Evolutionary conservation across 2,113 vertebrate genomes (phyloP).

Genomic region (Petromus typicus): DNA sequence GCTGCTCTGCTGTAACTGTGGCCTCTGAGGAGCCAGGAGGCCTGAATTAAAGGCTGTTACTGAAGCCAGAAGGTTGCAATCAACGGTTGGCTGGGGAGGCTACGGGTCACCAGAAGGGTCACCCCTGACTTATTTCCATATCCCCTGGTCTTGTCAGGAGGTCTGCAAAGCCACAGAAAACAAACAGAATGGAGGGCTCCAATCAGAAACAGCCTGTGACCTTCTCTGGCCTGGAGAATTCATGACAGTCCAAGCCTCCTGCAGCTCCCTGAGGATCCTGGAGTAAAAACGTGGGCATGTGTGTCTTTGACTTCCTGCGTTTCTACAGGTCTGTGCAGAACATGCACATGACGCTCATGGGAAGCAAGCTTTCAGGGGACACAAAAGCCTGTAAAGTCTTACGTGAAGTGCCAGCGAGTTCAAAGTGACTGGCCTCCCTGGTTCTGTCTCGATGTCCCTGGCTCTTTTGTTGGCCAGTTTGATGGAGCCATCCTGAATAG

Average conservation of each 20-base stretch:
- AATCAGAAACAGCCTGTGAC: conserved; percentile 84
- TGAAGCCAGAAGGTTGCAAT: conserved; percentile 89
- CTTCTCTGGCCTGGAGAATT: conserved; percentile 78
- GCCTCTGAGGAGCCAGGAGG: conserved; percentile 40
- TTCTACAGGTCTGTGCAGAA: not conserved
- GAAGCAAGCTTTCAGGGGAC: not conserved
- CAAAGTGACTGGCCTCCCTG: not conserved
- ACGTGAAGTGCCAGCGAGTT: not conserved
- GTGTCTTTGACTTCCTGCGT: not conserved
- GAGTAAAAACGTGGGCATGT: not conserved
- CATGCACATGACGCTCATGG: not conserved
- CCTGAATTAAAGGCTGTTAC: conserved; percentile 68
- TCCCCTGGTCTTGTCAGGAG: conserved; percentile 82
- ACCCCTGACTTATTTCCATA: conserved; percentile 81
- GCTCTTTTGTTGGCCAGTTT: conserved; percentile 17
- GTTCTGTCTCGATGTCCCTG: not conserved
- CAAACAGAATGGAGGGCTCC: conserved; percentile 81
- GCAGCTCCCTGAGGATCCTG: not conserved
- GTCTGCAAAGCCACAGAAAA: conserved; percentile 85
- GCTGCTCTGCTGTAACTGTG: not conserved
- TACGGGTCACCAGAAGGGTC: conserved; percentile 86
- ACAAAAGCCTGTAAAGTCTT: conserved; percentile 6
- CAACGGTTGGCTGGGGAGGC: conserved; percentile 80
- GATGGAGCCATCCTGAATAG: conserved; percentile 34
- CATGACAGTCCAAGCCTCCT: conserved; percentile 55